A percentile compares a stretch with the other conserved stretches of the same genome.
phyloP scores from a whole-genome alignment of 2,797 vertebrate genomes.

The Tragopan temminckii region DNA sequence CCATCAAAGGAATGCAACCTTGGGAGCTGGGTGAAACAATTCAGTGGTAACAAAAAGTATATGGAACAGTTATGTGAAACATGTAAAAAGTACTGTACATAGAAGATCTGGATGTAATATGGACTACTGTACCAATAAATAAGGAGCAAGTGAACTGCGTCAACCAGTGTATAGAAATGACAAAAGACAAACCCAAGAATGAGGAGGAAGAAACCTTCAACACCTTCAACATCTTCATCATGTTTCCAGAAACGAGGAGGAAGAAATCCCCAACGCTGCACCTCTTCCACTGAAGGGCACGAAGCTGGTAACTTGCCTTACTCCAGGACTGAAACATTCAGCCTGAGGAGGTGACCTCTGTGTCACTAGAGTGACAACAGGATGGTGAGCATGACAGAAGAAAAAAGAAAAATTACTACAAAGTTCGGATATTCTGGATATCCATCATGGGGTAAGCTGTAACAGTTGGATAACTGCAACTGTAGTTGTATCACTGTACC shows the following conservation, averaged over 20 bases:
- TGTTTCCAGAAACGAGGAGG: not conserved
- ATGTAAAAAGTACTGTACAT: not conserved
- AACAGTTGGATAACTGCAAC: not conserved
- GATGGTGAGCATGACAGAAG: not conserved
- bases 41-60: not conserved
- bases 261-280: not conserved
- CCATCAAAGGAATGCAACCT: not conserved
- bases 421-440: not conserved
- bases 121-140: not conserved
- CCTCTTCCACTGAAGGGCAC: not conserved
- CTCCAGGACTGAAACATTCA: not conserved
- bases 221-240: not conserved
- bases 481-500: not conserved
- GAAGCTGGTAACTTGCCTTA: not conserved
- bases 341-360: not conserved
- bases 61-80: not conserved
- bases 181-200: not conserved
- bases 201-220: not conserved
- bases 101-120: not conserved
- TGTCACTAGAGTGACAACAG: not conserved
- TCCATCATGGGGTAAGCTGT: not conserved
- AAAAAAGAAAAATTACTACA: not conserved
- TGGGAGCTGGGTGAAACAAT: not conserved
- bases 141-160: not conserved
- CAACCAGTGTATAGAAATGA: not conserved